Base-by-base conservation (phyloP, 2,888 invertebrate species). In the Polia nebulosa region DNA sequence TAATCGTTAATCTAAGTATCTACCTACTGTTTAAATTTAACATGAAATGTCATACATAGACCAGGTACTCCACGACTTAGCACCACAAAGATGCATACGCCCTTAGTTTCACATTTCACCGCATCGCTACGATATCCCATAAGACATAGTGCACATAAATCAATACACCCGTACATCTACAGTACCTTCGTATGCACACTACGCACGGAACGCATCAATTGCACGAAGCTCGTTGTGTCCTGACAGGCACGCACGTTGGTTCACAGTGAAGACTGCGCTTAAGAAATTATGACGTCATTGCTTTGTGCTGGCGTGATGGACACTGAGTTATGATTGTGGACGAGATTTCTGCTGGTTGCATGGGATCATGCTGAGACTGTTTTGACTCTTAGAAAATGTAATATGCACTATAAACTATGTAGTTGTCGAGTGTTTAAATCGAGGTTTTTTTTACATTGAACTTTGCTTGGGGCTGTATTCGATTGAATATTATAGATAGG, bases 211-310 rank as follows among this genome's bases (percentile, higher is more conserved):
- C 51, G 39, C 74, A 63, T 56, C 76, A 76, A 76, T 76, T 68
- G 75, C 45, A 45, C 27, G 49, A 3, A 34, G 53, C 61, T 67
- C 59, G 68, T 62, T 65, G 51, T 32, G 34, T 13, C 41, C 39
- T 51, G 68, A 60, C 80, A 68, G 59, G n/a, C 77, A 80, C 76
- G 80, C 76, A 80, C 44, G 49, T 11, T 53, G 47, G 32, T 66
- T 56, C 53, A 25, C 44, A 59, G 29, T 67, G 55, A 74, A 49
- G 61, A 47, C 63, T 58, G 2, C 20, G 36, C 58, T 53, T 57
- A 11, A 64, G 49, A 55, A 75, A 75, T 76, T 65, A 59, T 64
- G 49, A 49, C 60, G 57, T 80, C 61, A 65, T 47, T n/a, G 20
- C 22, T 41, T 45, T 34, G 44, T n/a, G 29, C 6, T 15, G 41